phyloP scores from a whole-genome alignment of 2,888 invertebrate genomes.

The Phyllotreta cruciferae region DNA sequence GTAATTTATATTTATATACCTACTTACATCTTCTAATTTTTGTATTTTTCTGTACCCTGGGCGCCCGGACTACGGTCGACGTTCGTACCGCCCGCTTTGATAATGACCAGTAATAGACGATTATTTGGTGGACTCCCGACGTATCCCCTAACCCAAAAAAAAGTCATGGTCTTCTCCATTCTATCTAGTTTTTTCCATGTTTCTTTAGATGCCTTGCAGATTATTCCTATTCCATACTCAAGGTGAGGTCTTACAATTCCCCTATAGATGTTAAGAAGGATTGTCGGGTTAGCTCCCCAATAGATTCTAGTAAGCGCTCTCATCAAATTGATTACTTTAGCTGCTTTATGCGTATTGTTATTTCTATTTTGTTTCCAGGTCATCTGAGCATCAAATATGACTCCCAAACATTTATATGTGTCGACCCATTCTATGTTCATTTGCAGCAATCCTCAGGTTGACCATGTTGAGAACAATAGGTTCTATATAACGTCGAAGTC shows the following conservation, averaged over 20 bases:
- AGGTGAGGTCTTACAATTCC: constrained; percentile 29
- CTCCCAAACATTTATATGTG: constrained; percentile 31
- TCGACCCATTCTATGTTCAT: constrained; percentile 14
- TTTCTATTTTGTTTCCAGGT: constrained; percentile 31
- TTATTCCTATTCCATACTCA: constrained; percentile 21
- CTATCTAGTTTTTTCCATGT: constrained; percentile 15
- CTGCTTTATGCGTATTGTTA: constrained; percentile 15
- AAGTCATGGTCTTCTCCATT: too few species aligned
- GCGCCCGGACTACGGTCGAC: too few species aligned
- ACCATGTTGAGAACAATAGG: too few species aligned
- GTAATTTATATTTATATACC: too few species aligned
- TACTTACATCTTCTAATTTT: too few species aligned
- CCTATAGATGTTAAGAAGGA: constrained; percentile 22
- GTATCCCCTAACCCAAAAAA: too few species aligned
- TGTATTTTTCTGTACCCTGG: too few species aligned
- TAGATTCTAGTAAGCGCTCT: constrained; percentile 26
- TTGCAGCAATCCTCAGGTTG: not conserved
- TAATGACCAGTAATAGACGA: too few species aligned
- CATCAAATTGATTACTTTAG: constrained; percentile 29
- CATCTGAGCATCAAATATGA: constrained; percentile 18
- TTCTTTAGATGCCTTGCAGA: constrained; percentile 14
- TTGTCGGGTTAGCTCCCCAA: constrained; percentile 32
- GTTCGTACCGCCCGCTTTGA: too few species aligned
- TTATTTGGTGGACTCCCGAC: too few species aligned
- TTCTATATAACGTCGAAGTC: not conserved